A percentile compares a stretch with the other conserved stretches of the same genome.
Evolutionary conservation across 2,888 invertebrate species (phyloP).

Genomic region (Galerucella nymphaeae): DNA sequence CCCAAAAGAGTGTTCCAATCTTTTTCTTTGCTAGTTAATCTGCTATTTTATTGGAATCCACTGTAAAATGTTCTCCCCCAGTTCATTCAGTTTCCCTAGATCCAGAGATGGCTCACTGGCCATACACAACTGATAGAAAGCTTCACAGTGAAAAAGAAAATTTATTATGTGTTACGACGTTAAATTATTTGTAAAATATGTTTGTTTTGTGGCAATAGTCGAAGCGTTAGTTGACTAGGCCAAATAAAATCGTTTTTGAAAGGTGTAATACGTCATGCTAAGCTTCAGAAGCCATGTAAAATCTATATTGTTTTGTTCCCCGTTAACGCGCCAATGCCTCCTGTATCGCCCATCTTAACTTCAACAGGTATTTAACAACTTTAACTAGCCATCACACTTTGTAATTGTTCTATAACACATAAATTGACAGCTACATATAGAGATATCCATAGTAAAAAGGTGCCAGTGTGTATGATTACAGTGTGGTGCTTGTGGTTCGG

Average conservation of each 20-base stretch:
- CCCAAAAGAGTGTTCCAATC: too few relatives aligned
- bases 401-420: slow-evolving; percentile 64
- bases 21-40: too few relatives aligned
- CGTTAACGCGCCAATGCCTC: slow-evolving; percentile 26
- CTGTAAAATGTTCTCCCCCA: too few relatives aligned
- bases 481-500: slow-evolving; percentile 47
- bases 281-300: slow-evolving; percentile 10
- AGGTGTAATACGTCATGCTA: slow-evolving; percentile 13
- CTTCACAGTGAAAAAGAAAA: too few relatives aligned
- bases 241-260: background rate
- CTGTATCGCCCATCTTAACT: slow-evolving; percentile 56
- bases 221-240: background rate
- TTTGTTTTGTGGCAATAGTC: too few relatives aligned
- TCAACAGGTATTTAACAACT: slow-evolving; percentile 64
- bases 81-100: too few relatives aligned
- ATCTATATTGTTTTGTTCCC: slow-evolving; percentile 16
- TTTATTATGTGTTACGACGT: too few relatives aligned
- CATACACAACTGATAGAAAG: too few relatives aligned
- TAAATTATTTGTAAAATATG: too few relatives aligned
- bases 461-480: slow-evolving; percentile 57
- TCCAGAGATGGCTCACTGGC: too few relatives aligned
- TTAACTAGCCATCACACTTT: slow-evolving; percentile 62
- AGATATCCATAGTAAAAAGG: slow-evolving; percentile 59
- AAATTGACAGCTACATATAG: slow-evolving; percentile 64
- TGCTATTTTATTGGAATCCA: too few relatives aligned